Base-by-base conservation (phyloP, 2,888 invertebrate species). In the Schrankia costaestrigalis region DNA sequence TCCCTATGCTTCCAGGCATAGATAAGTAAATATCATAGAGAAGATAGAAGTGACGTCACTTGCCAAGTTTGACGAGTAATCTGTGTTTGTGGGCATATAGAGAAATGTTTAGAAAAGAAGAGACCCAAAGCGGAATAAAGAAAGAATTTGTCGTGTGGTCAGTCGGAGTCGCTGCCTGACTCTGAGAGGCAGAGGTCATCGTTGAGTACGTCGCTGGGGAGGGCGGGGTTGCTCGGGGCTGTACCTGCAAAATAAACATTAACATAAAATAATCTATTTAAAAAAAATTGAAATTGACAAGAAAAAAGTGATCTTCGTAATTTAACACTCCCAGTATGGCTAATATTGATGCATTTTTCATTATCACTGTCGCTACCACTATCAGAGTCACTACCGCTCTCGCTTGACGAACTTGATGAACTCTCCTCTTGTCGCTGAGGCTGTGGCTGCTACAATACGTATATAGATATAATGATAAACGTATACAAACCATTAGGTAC, bases 171-270 rank as follows among this genome's bases (percentile, higher is more conserved):
- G 63, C 94, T 94, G 68, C 94, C 95, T 21, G 95, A 94, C 86
- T 95, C 95, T 30, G 95, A 96, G 64, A 96, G 90, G 87, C 95
- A 94, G 64, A 96, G 90, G 81, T 96, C 96, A 69, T 95, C 94
- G 68, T 93, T 94, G 58, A 96, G 89, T 42, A 94, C 87, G 80
- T 93, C 92, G 60, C 90, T 89, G 9, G 91, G 90, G 70, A 91
- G 78, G 18, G 89, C 67, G 1, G 80, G 67, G 49, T 69, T 71
- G 29, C 55, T 51, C 1, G 34, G 37, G 2, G 61, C 51, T n/a
- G 41, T 61, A 41, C 78, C 79, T 78, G 67, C 0, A 27, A 35
- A n/a, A 13, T 6, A 11, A 21, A 27, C 27, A 11, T 18, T 1
- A 14, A 2, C 26, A n/a, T n/a, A n/a, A n/a, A n/a, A n/a, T n/a